Conservation (phyloP, 2,888 invertebrate genomes). For the Hedychridium roseum region DNA sequence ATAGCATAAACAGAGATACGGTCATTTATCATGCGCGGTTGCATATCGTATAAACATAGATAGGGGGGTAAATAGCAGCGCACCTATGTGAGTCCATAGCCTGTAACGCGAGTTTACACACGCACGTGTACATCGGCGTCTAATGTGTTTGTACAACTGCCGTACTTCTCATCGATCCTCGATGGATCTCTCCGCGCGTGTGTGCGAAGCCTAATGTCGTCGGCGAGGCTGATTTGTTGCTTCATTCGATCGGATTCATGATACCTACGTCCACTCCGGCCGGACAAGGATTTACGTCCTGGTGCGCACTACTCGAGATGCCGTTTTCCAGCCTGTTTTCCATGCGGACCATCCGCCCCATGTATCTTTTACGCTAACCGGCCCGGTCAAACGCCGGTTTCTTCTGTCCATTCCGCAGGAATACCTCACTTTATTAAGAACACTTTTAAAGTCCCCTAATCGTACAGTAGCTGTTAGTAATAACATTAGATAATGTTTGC, state of each 20-base stretch:
- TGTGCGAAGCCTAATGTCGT: background rate
- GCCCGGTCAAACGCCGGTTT: too few species aligned
- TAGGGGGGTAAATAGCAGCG: slow-evolving; percentile 33
- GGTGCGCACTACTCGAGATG: too few species aligned
- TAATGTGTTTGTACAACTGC: slow-evolving; percentile 6
- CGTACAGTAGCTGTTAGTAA: too few species aligned
- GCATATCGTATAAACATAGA: slow-evolving; percentile 35
- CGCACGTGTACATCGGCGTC: background rate
- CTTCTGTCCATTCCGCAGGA: too few species aligned
- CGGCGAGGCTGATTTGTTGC: slow-evolving; percentile 1
- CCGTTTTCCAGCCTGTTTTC: too few species aligned
- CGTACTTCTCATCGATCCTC: slow-evolving; percentile 2
- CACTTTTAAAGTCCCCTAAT: too few species aligned
- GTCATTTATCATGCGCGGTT: slow-evolving; percentile 34
- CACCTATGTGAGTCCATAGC: slow-evolving; percentile 15
- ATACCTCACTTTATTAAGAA: too few species aligned
- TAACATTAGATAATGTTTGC: too few species aligned
- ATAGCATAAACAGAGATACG: slow-evolving; percentile 41
- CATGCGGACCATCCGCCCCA: too few species aligned
- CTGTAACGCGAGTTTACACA: slow-evolving; percentile 3
- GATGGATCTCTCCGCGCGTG: background rate
- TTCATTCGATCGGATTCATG: slow-evolving; percentile 4
- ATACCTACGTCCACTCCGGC: background rate
- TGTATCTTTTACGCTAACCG: too few species aligned
- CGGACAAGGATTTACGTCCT: too few species aligned